Evolutionary conservation across 2,888 invertebrate species (phyloP).

Genomic region (Eristalis pertinax): DNA sequence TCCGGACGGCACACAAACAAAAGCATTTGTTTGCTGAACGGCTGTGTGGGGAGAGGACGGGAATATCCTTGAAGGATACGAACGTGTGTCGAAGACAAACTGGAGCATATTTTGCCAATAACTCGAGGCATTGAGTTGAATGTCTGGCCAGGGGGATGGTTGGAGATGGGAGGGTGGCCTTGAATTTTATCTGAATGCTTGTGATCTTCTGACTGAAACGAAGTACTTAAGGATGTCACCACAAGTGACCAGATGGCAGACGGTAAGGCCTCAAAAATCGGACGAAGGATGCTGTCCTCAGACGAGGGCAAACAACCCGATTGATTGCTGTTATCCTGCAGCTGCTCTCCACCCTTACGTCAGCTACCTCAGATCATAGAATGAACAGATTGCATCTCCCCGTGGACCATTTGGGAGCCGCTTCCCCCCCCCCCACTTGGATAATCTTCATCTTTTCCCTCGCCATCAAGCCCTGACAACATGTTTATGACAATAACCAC

Average conservation of each 20-base stretch:
- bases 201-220: not conserved
- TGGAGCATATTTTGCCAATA: not conserved
- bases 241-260: not conserved
- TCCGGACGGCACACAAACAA: slow-evolving; percentile 2
- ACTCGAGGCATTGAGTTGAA: not conserved
- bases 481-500: slow-evolving; percentile 5
- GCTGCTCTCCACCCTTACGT: not conserved
- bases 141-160: not conserved
- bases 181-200: not conserved
- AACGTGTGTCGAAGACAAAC: not conserved
- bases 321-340: too few relatives aligned
- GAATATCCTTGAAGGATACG: not conserved
- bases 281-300: too few relatives aligned
- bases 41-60: not conserved
- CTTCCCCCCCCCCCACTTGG: not conserved
- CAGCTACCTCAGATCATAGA: not conserved
- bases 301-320: too few relatives aligned
- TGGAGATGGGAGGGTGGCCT: not conserved
- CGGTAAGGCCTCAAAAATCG: too few relatives aligned
- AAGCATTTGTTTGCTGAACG: not conserved
- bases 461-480: not conserved
- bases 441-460: not conserved
- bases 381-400: not conserved
- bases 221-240: not conserved
- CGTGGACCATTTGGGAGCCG: not conserved